Conservation (phyloP, 1,140 invertebrate species). For the Venturia canescens region DNA sequence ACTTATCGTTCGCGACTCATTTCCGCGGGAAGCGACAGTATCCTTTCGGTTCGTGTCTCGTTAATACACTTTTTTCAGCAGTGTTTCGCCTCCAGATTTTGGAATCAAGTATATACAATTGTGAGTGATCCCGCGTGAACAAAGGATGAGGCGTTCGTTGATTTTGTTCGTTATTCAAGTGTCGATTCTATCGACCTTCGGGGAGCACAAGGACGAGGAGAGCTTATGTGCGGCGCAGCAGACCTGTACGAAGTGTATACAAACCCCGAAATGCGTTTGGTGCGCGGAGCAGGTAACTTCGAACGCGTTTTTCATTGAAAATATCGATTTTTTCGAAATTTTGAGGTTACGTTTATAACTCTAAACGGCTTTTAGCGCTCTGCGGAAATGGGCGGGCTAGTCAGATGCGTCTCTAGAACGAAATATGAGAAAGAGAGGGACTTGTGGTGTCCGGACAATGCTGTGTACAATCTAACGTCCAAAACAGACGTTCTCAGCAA, state of each 20-base stretch:
- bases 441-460: conserved; percentile 56
- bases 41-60: conserved; percentile 53
- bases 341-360: no score
- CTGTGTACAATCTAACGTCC: conserved; percentile 53
- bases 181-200: neutral
- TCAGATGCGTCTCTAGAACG: conserved; percentile 59
- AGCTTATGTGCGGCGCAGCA: conserved; percentile 60
- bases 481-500: conserved; percentile 49
- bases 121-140: neutral
- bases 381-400: conserved; percentile 39
- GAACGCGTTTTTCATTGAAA: neutral
- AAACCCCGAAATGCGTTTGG: conserved; percentile 64
- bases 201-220: conserved; percentile 53
- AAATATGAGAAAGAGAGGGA: conserved; percentile 51
- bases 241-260: conserved; percentile 62
- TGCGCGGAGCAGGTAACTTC: conserved; percentile 61
- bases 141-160: conserved; percentile 2
- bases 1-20: conserved; percentile 60
- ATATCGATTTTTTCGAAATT: no score
- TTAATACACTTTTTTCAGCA: conserved; percentile 12
- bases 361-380: conserved; percentile 51
- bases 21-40: conserved; percentile 66
- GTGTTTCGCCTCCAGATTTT: neutral
- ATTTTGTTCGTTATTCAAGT: conserved; percentile 30
- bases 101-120: neutral